phyloP scores from a whole-genome alignment of 2,888 invertebrate species.

The Campoplex capitator region DNA sequence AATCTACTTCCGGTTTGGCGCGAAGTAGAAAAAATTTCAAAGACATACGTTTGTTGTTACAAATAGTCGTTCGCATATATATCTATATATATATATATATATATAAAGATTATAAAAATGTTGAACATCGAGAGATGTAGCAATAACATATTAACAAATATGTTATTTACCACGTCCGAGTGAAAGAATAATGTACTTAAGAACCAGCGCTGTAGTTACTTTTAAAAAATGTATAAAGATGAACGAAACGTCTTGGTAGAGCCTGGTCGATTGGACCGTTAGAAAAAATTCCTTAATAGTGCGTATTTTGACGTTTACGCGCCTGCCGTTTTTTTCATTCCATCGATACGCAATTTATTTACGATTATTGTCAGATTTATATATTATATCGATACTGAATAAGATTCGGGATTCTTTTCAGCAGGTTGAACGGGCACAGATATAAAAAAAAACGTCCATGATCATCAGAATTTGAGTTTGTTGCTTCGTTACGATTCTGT shows the following conservation, averaged over 20 bases:
- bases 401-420: neutral
- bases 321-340: slow-evolving; percentile 50
- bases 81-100: slow-evolving; percentile 2
- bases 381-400: neutral
- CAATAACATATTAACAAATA: slow-evolving; percentile 24
- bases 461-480: neutral
- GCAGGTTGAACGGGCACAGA: slow-evolving; percentile 1
- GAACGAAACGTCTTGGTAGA: slow-evolving; percentile 52
- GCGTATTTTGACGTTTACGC: slow-evolving; percentile 36
- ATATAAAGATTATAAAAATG: slow-evolving; percentile 43
- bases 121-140: slow-evolving; percentile 51
- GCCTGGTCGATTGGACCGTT: slow-evolving; percentile 51
- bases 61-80: slow-evolving; percentile 50
- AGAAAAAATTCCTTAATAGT: slow-evolving; percentile 39
- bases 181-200: slow-evolving; percentile 34
- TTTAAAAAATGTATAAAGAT: slow-evolving; percentile 59
- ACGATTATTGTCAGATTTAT: slow-evolving; percentile 36
- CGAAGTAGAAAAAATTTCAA: slow-evolving; percentile 41
- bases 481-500: neutral
- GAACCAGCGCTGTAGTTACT: slow-evolving; percentile 48
- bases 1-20: slow-evolving; percentile 53
- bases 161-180: slow-evolving; percentile 48
- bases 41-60: slow-evolving; percentile 57
- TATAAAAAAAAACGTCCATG: neutral
- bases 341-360: slow-evolving; percentile 51